Evolutionary conservation across 1,140 invertebrate genomes (phyloP).

Genomic region (Dendroctonus valens): DNA sequence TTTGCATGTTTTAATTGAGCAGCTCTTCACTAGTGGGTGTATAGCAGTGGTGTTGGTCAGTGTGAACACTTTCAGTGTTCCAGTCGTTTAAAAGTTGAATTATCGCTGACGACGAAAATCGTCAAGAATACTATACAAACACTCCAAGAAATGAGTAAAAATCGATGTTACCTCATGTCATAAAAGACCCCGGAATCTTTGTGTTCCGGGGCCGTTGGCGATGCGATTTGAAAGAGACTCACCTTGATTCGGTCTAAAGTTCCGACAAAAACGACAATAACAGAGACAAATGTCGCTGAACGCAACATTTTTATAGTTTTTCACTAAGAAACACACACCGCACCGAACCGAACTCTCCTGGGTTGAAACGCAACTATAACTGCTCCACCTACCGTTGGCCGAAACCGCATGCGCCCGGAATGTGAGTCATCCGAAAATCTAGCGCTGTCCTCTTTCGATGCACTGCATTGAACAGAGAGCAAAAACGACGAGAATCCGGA

Average conservation of each 20-base stretch:
- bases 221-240: slow-evolving; percentile 30
- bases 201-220: neutral
- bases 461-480: neutral
- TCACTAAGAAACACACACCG: slow-evolving; percentile 38
- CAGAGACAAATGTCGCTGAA: slow-evolving; percentile 42
- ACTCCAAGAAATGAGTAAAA: slow-evolving; percentile 38
- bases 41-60: neutral
- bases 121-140: slow-evolving; percentile 29
- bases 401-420: slow-evolving; percentile 38
- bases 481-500: slow-evolving; percentile 3
- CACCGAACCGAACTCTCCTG: slow-evolving; percentile 41
- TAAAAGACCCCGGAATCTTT: slow-evolving; percentile 30
- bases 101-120: slow-evolving; percentile 1
- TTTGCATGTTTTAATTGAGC: too few species aligned
- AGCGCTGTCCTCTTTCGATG: slow-evolving; percentile 9
- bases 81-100: too few species aligned
- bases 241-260: slow-evolving; percentile 42
- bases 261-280: slow-evolving; percentile 36
- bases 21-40: too few species aligned
- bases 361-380: slow-evolving; percentile 42
- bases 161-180: slow-evolving; percentile 39
- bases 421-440: slow-evolving; percentile 36
- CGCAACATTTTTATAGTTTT: slow-evolving; percentile 45
- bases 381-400: slow-evolving; percentile 46
- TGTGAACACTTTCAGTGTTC: neutral